Base-by-base conservation (phyloP, 2,113 vertebrate species). In the Petromus typicus region DNA sequence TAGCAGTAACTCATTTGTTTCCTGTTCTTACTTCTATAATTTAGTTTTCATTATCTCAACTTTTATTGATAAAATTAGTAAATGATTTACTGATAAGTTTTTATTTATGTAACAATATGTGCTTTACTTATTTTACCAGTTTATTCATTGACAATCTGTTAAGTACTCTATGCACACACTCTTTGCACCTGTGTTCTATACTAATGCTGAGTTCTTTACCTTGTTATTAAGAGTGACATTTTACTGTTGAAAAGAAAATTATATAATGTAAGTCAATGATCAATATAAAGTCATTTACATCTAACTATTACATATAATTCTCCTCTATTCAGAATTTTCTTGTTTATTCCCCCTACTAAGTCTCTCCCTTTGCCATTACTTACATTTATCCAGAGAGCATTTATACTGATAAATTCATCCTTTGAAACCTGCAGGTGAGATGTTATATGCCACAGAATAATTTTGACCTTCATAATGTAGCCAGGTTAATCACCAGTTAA, bases 401-500 rank as follows among this genome's bases (percentile, higher is more conserved):
- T 96, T 82, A 90, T 79, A 81, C 43, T 86, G 37, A 92, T 73
- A 89, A 88, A 90, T 82, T 57, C 64, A 86, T 67, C 37, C 71
- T 82, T 51, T 73, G 32, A 89, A 92, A 86, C 61, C 71, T 64
- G 5, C 30, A 43, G 45, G 64, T 91, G 96, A 95, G 3, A 25
- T 90, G 30, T 78, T 59, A 3, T 64, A 34, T 87, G n/a, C 81
- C 78, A 79, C 17, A 61, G 67, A 89, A 69, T 95, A 85, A 93
- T 94, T 69, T 95, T 89, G 81, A 95, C 94, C 90, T 97, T 96
- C 59, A 32, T 86, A 96, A 86, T 96, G 32, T 91, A 95, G 48
- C 78, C 43, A 96, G 84, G 80, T 93, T 97, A 97, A 96, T 96
- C 76, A 75, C 30, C 73, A 89, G 85, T 61, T 96, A 92, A 96